Conservation (phyloP, 2,888 invertebrate genomes). For the Tenthredo notha region DNA sequence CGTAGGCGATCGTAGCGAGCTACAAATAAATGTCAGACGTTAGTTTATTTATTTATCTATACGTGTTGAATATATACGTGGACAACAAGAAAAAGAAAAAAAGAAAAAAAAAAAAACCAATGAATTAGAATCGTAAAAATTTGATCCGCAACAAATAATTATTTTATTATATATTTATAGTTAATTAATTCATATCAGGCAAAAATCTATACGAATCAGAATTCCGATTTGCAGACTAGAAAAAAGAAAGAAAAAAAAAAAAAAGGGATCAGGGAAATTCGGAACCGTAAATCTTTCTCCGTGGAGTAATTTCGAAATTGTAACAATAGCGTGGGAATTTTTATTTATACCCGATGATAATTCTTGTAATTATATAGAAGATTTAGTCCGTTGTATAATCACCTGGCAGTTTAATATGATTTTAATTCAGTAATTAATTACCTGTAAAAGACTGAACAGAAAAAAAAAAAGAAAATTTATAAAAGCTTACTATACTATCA, state of each 20-base stretch:
- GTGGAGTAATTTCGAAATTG: conserved; percentile 20
- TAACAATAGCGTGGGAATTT: conserved; percentile 15
- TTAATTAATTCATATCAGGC: too few species aligned
- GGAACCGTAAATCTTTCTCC: conserved; percentile 3
- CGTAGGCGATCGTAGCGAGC: conserved; percentile 56
- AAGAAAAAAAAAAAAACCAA: too few species aligned
- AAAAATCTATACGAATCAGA: too few species aligned
- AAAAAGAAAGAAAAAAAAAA: too few species aligned
- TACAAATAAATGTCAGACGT: conserved; percentile 25
- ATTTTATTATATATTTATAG: neutral
- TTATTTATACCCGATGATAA: neutral
- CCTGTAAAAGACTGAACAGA: neutral
- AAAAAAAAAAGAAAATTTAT: too few species aligned
- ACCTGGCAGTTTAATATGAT: neutral
- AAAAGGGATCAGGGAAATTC: neutral
- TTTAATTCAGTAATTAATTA: conserved; percentile 3
- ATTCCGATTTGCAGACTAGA: too few species aligned
- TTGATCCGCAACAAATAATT: neutral
- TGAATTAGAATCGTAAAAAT: neutral
- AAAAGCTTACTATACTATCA: too few species aligned
- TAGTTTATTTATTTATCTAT: conserved; percentile 24
- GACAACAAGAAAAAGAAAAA: too few species aligned
- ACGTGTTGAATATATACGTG: neutral
- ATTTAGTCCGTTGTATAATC: neutral
- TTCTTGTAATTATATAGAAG: neutral